Evolutionary conservation across 2,888 invertebrate genomes (phyloP).

Genomic region (Phortica okadai): DNA sequence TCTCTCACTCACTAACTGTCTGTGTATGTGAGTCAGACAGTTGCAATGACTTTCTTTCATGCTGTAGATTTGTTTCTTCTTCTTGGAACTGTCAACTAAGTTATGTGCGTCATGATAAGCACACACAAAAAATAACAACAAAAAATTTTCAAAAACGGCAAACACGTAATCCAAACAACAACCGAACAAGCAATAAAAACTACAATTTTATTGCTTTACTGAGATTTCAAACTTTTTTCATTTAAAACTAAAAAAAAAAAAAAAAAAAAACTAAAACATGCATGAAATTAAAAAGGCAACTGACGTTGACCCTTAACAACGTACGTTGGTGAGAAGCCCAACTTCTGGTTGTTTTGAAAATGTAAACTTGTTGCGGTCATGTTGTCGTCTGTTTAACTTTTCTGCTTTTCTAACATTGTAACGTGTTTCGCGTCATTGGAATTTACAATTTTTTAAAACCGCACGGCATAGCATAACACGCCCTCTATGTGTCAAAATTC

Average conservation of each 20-base stretch:
- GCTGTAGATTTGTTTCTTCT: background rate
- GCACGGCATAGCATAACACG: background rate
- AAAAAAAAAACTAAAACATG: background rate
- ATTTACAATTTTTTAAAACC: background rate
- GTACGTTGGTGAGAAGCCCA: background rate
- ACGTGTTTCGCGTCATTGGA: background rate
- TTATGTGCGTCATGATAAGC: conserved; percentile 17
- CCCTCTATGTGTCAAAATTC: conserved; percentile 6
- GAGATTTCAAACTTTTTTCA: background rate
- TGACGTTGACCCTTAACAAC: background rate
- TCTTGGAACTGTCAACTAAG: conserved; percentile 6
- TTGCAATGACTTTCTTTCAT: background rate
- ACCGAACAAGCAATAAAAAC: conserved; percentile 7
- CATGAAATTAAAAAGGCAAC: background rate
- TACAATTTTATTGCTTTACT: conserved; percentile 10
- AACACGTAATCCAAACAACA: background rate
- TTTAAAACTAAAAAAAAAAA: conserved; percentile 1
- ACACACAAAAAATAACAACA: background rate
- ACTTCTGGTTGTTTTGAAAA: background rate
- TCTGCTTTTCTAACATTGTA: background rate
- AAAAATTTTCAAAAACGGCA: background rate
- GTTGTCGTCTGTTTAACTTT: background rate
- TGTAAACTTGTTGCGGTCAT: conserved; percentile 10
- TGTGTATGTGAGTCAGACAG: background rate
- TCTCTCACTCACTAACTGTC: background rate